A percentile compares a stretch with the other conserved stretches of the same genome.
phyloP scores from a whole-genome alignment of 64 coral and sea anemone genomes.

The Astreopora myriophthalma region DNA sequence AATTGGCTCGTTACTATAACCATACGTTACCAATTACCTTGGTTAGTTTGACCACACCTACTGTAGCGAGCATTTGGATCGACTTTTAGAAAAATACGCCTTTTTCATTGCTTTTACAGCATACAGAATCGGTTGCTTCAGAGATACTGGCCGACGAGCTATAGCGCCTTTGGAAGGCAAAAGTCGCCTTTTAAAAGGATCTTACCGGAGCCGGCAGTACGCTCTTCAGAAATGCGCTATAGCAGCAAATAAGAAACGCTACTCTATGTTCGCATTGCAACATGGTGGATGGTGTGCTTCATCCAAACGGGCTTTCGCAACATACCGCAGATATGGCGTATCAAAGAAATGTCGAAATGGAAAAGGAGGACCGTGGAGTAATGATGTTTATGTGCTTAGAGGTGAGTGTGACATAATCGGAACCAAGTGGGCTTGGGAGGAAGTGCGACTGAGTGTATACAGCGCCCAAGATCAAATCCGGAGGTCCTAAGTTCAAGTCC shows the following conservation, averaged over 20 bases:
- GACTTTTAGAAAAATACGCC: too few relatives aligned
- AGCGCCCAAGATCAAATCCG: too few relatives aligned
- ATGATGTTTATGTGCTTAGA: constrained; percentile 57
- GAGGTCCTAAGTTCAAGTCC: too few relatives aligned
- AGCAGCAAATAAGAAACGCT: not conserved
- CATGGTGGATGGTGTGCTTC: constrained; percentile 41
- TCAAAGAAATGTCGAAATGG: constrained; percentile 20
- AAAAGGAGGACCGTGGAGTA: constrained; percentile 64
- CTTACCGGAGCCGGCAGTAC: not conserved
- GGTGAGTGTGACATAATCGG: not conserved
- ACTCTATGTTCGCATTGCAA: constrained; percentile 53
- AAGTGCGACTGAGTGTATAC: too few relatives aligned
- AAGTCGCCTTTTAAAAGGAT: not conserved
- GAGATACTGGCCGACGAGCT: constrained; percentile 38
- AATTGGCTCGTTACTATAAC: too few relatives aligned
- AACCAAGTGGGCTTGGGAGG: not conserved
- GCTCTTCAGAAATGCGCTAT: constrained; percentile 55
- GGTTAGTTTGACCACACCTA: too few relatives aligned
- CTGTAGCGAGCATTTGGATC: too few relatives aligned
- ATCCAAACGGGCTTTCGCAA: not conserved
- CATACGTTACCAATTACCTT: too few relatives aligned
- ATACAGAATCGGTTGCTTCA: constrained; percentile 44
- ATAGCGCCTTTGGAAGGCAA: constrained; percentile 39
- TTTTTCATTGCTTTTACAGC: not conserved
- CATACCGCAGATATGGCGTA: constrained; percentile 39